Evolutionary conservation across 2,113 vertebrate species (phyloP).

Genomic region (Entomyzon cyanotis): DNA sequence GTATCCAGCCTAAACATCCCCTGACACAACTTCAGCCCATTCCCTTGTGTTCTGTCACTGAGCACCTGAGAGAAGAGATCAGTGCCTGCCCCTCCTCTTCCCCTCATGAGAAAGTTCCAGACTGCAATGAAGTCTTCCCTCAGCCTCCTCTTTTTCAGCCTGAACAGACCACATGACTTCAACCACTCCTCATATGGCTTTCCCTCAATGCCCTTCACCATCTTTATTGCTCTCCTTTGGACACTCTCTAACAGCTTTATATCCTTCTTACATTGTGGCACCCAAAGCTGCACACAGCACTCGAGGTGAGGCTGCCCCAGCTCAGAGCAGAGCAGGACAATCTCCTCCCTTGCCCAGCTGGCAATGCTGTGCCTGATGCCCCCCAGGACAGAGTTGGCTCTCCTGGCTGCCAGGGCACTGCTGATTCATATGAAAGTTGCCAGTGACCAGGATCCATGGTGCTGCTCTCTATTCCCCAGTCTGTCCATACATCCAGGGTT

Average conservation of each 20-base stretch:
- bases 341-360: not conserved
- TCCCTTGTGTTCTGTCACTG: not conserved
- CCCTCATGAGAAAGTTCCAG: not conserved
- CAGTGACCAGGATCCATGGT: not conserved
- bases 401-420: not conserved
- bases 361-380: not conserved
- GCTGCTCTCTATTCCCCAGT: not conserved
- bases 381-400: not conserved
- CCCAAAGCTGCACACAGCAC: not conserved
- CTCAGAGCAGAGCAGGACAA: not conserved
- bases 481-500: not conserved
- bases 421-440: not conserved
- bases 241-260: not conserved
- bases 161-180: not conserved
- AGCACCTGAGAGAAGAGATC: not conserved
- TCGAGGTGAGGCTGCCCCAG: not conserved
- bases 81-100: not conserved
- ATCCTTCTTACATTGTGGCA: not conserved
- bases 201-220: not conserved
- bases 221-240: not conserved
- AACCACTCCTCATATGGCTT: not conserved
- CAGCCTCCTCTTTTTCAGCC: not conserved
- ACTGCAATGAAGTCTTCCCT: not conserved
- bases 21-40: not conserved
- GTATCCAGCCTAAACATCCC: not conserved